A percentile compares a stretch with the other conserved stretches of the same genome.
These are phyloP conservation scores for Cynoglossus semilaevis DNA, from an alignment of 2,113 vertebrate species.

Conservation along the genomic window DNA sequence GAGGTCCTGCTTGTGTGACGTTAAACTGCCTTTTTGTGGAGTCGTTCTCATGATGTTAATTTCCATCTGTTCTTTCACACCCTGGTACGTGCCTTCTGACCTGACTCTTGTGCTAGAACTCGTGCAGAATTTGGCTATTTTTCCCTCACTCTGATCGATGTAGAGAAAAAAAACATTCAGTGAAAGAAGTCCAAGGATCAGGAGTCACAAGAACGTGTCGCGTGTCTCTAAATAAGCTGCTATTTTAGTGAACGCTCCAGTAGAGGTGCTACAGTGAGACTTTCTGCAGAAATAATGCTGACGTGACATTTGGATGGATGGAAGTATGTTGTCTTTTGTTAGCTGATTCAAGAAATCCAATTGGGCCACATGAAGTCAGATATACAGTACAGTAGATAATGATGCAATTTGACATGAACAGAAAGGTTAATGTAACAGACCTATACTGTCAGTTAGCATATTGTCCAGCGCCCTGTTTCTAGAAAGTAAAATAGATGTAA, in stretches of 20 bases:
- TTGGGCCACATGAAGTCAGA: too few relatives aligned
- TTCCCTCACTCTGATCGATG: slow-evolving; percentile 51
- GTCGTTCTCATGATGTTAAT: slow-evolving; percentile 37
- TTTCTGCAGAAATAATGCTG: slow-evolving; percentile 21
- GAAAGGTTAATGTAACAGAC: too few relatives aligned
- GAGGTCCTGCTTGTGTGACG: slow-evolving; percentile 47
- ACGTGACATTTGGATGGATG: not conserved
- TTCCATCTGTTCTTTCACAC: slow-evolving; percentile 56
- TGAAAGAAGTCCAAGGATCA: slow-evolving; percentile 57
- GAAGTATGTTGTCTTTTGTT: too few relatives aligned
- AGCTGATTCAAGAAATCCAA: too few relatives aligned
- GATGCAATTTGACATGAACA: too few relatives aligned
- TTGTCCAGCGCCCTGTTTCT: too few relatives aligned
- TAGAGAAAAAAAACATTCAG: slow-evolving; percentile 47
- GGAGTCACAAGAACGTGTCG: slow-evolving; percentile 54
- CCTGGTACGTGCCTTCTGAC: slow-evolving; percentile 19
- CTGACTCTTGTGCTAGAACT: slow-evolving; percentile 41
- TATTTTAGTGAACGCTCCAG: slow-evolving; percentile 49
- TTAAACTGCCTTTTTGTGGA: slow-evolving; percentile 65
- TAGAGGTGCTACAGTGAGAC: not conserved
- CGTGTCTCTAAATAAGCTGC: slow-evolving; percentile 52
- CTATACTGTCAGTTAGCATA: too few relatives aligned
- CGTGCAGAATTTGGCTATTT: slow-evolving; percentile 59
- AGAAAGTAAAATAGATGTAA: too few relatives aligned
- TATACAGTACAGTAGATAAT: too few relatives aligned